phyloP scores from a whole-genome alignment of 2,113 vertebrate genomes.

The Saccopteryx leptura region DNA sequence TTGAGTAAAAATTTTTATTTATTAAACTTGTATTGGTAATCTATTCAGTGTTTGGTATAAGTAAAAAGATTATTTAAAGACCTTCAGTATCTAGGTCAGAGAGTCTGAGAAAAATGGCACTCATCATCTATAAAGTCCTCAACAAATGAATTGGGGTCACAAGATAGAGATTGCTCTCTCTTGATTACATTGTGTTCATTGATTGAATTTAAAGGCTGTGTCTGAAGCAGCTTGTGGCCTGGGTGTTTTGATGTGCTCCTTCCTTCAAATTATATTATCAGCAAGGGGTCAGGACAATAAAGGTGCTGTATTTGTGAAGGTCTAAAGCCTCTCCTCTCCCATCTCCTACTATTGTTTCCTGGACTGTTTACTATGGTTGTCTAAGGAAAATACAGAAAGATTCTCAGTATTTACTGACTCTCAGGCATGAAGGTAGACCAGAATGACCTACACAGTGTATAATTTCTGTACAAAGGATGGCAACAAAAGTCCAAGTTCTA shows the following conservation, averaged over 20 bases:
- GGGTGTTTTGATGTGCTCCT: not conserved
- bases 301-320: not conserved
- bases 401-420: not conserved
- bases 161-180: not conserved
- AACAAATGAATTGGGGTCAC: not conserved
- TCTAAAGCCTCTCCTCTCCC: accelerated
- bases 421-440: no score
- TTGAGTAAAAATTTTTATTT: not conserved
- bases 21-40: not conserved
- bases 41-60: not conserved
- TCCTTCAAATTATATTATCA: not conserved
- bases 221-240: not conserved
- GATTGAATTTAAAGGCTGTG: not conserved
- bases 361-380: not conserved
- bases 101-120: not conserved
- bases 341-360: accelerated
- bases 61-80: not conserved
- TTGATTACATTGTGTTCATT: not conserved
- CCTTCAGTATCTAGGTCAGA: not conserved
- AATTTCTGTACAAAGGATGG: not conserved
- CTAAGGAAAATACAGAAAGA: not conserved
- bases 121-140: not conserved
- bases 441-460: not conserved
- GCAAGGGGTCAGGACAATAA: not conserved
- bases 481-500: not conserved